A percentile compares a stretch with the other conserved stretches of the same genome.
These are phyloP conservation scores for Contarinia nasturtii DNA, from an alignment of 1,140 invertebrate species.

Conservation along the genomic window DNA sequence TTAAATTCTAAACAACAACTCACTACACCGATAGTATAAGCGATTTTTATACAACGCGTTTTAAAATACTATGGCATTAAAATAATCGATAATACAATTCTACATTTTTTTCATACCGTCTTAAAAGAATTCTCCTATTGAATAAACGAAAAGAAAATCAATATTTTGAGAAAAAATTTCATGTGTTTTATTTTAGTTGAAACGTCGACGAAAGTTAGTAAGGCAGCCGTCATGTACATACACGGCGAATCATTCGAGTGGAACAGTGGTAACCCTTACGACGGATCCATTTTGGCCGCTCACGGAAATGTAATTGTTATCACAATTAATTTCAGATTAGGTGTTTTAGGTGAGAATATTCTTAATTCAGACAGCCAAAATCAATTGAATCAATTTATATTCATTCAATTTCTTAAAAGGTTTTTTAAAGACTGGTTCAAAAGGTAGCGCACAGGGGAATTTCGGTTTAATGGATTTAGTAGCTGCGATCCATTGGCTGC, in stretches of 20 bases:
- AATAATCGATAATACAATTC: too few species aligned
- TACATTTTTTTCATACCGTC: too few species aligned
- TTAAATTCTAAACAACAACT: too few species aligned
- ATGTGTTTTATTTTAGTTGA: constrained; percentile 13
- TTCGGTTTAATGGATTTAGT: constrained; percentile 89
- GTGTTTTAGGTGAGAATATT: constrained; percentile 65
- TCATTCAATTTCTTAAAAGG: constrained; percentile 31
- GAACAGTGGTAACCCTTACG: constrained; percentile 86
- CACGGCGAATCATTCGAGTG: constrained; percentile 91
- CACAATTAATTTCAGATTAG: constrained; percentile 93
- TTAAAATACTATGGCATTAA: too few species aligned
- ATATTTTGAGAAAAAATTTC: too few species aligned
- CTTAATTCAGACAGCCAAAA: not conserved
- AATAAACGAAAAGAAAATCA: too few species aligned
- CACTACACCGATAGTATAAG: too few species aligned
- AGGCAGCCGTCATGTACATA: constrained; percentile 67
- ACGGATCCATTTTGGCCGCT: constrained; percentile 77
- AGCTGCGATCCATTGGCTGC: constrained; percentile 81
- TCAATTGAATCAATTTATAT: not conserved
- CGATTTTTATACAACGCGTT: too few species aligned
- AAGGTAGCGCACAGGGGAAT: constrained; percentile 75
- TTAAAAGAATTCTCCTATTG: too few species aligned
- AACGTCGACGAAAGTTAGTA: not conserved
- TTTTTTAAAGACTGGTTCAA: constrained; percentile 73
- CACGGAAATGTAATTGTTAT: constrained; percentile 86